Percentiles rank a stretch among this genome's conserved stretches.
Evolutionary conservation across 2,888 invertebrate species (phyloP).

Genomic region (Sesia apiformis): DNA sequence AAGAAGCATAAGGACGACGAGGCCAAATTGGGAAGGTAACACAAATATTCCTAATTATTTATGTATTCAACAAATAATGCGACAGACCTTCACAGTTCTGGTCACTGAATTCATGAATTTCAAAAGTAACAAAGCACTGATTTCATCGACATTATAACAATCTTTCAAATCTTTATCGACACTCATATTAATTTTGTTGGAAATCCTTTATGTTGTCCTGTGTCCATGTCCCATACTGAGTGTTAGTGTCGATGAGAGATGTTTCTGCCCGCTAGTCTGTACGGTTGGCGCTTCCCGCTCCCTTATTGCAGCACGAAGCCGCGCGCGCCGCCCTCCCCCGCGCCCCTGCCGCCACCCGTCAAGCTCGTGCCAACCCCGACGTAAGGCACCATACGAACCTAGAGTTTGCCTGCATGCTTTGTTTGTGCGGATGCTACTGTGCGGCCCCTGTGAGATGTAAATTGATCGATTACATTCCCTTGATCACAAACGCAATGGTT

Average conservation of each 20-base stretch:
- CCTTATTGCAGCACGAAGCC: conserved; percentile 95
- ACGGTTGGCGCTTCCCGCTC: conserved; percentile 97
- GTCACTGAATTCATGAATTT: conserved; percentile 17
- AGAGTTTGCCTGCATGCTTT: conserved; percentile 64
- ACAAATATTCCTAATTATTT: neutral
- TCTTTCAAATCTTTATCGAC: no score
- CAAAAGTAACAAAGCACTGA: conserved; percentile 19
- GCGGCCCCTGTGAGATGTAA: conserved; percentile 32
- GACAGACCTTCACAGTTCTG: neutral
- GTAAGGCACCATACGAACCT: conserved; percentile 67
- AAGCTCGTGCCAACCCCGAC: conserved; percentile 82
- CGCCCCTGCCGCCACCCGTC: conserved; percentile 85
- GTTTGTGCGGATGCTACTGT: conserved; percentile 55
- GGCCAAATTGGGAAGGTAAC: conserved; percentile 88
- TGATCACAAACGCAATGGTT: no score
- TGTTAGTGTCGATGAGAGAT: conserved; percentile 74
- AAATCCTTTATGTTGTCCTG: conserved; percentile 18
- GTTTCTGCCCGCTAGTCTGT: conserved; percentile 85
- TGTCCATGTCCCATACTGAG: conserved; percentile 23
- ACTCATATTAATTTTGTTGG: neutral
- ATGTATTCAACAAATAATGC: neutral
- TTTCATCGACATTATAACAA: conserved; percentile 42
- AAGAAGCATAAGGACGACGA: conserved; percentile 86
- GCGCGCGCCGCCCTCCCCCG: conserved; percentile 85
- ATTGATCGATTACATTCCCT: no score